Evolutionary conservation across 2,888 invertebrate genomes (phyloP), one percentile per base, ranked within the genome.

Genomic region (Syrphus vitripennis): DNA sequence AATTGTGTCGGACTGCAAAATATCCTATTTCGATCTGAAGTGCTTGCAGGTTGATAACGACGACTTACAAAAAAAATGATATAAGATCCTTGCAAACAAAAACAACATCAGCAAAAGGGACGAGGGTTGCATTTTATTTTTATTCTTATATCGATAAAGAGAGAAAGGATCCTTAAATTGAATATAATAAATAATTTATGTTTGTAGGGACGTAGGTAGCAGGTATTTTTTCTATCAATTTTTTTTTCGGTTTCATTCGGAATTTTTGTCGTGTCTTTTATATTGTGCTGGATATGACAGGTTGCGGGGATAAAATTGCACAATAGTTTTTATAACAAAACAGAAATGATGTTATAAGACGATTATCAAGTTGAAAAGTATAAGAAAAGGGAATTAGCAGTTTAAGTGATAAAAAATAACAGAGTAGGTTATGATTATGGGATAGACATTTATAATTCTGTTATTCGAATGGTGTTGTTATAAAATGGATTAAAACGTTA

Each of bases 1-100:
- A 48, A 48, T 9, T 48, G 7, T 34, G 3, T 14, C 80, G 67
- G 63, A 45, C 77, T 86, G 86, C 86, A 82, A 86, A 86, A 86
- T 86, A 86, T 86, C 86, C 86, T 63, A 81, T 86, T 86, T 77
- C 86, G 77, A 81, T 81, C 57, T 86, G 69, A 81, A 86, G 86
- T 86, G 86, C 57, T 82, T 86, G 86, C 86, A 82, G 82, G 86
- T 86, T 86, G 82, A 77, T 86, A 77, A 77, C 40, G 71, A 69
- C 48, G 45, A 29, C 55, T 6, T 5, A 59, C 59, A 40, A 63
- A 34, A 86, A 82, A 77, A 86, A 86, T 82, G 81, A 82, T 82
- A 86, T 82, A 74, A 86, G 81, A 86, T 77, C 71, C 57, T 34
- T 37, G 21, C 37, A 81, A 86, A 82, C 71, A 77, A 63, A 42